Base-by-base conservation (phyloP, 2,888 invertebrate genomes). In the Calameuta pallipes region DNA sequence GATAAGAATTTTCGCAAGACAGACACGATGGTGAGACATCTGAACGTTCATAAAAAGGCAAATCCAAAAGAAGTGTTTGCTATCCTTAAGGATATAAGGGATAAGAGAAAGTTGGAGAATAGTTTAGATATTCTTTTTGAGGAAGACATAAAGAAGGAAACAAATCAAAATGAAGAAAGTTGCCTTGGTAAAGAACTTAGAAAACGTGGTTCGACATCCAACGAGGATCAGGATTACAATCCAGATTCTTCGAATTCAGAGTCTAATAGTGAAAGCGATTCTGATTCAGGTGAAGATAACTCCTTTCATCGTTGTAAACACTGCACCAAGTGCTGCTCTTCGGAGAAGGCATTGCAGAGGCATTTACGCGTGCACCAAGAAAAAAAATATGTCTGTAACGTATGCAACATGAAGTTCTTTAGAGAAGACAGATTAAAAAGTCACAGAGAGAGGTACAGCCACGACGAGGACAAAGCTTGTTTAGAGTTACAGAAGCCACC, bases 1-100 rank as follows among this genome's bases (percentile, higher is more conserved):
- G 82, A 88, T 11, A 90, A 89, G 77, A 87, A 78, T 78, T 90
- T 90, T 76, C 82, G 86, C 12, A 90, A 89, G 82, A 82, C 81
- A 0, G 84, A 87, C 15, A 89, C 89, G 4, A 89, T 90, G 89
- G 86, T 90, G 3, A 84, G 89, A 75, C 90, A 90, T 69, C 83
- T 90, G 75, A 87, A 90, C 78, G 80, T 86, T 70, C 90, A 90
- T 73, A 90, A 90, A 76, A 85, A 84, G 75, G 85, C 82, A 0
- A 87, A 89, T 85, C 87, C 89, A 4, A 86, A 83, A 41, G 89
- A 89, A 36, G 90, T 90, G 33, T 87, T 88, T 37, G 81, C 83
- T 0, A 88, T 90, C 74, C 76, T 90, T 6, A 89, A 88, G 73
- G 87, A 89, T 41, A 89, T 90, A 31, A 86, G 89, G 74, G 85